Evolutionary conservation across 2,113 vertebrate species (phyloP).

Genomic region (Triplophysa tibetana): DNA sequence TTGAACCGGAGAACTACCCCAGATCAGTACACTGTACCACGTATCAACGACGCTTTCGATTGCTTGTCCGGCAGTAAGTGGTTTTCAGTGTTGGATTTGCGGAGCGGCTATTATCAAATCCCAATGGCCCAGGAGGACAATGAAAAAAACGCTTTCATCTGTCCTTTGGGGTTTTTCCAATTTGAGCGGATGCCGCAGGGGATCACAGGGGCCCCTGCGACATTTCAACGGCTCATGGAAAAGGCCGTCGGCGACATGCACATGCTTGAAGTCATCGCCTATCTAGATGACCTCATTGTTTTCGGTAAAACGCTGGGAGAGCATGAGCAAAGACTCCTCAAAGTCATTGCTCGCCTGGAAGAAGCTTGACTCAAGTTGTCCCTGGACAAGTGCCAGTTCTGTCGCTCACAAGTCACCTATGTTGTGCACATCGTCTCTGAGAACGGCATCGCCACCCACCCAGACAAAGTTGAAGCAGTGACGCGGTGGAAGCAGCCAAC

Average conservation of each 20-base stretch:
- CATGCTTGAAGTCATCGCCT: not conserved
- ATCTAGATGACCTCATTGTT: not conserved
- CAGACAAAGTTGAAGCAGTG: slow-evolving; percentile 19
- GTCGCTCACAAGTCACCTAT: not conserved
- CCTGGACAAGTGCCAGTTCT: slow-evolving; percentile 20
- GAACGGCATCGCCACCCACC: not conserved
- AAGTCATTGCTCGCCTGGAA: not conserved
- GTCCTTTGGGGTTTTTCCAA: slow-evolving; percentile 7
- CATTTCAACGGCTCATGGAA: slow-evolving; percentile 11
- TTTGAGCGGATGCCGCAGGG: slow-evolving; percentile 14
- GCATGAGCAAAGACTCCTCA: not conserved
- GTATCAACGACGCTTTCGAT: not conserved
- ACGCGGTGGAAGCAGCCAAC: not conserved
- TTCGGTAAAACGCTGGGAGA: not conserved
- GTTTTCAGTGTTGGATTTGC: not conserved
- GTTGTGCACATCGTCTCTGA: slow-evolving; percentile 8
- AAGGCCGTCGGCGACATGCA: slow-evolving; percentile 12
- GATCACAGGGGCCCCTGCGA: slow-evolving; percentile 10
- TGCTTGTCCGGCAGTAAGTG: slow-evolving; percentile 1
- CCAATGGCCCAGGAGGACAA: slow-evolving; percentile 9
- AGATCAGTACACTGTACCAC: slow-evolving; percentile 6
- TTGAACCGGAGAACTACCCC: slow-evolving; percentile 4
- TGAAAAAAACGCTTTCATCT: not conserved
- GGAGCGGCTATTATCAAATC: slow-evolving; percentile 9
- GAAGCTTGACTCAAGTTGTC: slow-evolving; percentile 11